Base-by-base conservation (phyloP, 2,113 vertebrate genomes). In the Sander lucioperca region DNA sequence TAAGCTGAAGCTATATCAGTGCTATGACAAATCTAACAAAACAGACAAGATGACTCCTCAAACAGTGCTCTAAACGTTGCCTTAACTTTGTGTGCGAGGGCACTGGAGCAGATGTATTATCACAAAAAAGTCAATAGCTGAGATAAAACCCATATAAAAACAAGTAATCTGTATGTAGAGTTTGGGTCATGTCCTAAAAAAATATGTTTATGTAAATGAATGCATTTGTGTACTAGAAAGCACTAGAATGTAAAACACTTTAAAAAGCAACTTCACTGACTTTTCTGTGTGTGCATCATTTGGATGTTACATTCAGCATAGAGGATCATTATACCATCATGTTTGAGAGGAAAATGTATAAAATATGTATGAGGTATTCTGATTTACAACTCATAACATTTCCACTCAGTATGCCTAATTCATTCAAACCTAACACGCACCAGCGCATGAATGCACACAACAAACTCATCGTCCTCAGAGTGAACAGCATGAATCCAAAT, bases 341-440 rank as follows among this genome's bases (percentile, higher is more conserved):
- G 67, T 88, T 84, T 74, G 65, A 11, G 21, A 47, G 45, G 23
- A 14, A 71, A 75, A 72, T 50, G 6, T 27, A 57, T 86, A 69
- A 89, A 81, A 87, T 82, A 90, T 54, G 71, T 82, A 90, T 70
- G 80, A 86, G 77, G 21, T 62, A 30, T 83, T 77, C 78, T 18
- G 58, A 85, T 88, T 90, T 84, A 88, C 80, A 89, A 58, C 54
- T 71, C 53, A 69, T 58, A 90, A 77, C 47, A 77, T 87, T 81
- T 79, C 69, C 59, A 59, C 77, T 77, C 71, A 70, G 77, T 58
- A n/a, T 68, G 76, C 39, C 59, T 2, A 30, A 71, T 79, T 89
- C 86, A 88, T 91, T 88, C 75, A 71, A 81, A 79, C 39, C 33
- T 51, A 79, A 57, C 61, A 80, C 66, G 88, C 74, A 47, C 45